These are phyloP conservation scores for Catocala sponsa DNA, from an alignment of 2,888 invertebrate species.

Conservation along the genomic window DNA sequence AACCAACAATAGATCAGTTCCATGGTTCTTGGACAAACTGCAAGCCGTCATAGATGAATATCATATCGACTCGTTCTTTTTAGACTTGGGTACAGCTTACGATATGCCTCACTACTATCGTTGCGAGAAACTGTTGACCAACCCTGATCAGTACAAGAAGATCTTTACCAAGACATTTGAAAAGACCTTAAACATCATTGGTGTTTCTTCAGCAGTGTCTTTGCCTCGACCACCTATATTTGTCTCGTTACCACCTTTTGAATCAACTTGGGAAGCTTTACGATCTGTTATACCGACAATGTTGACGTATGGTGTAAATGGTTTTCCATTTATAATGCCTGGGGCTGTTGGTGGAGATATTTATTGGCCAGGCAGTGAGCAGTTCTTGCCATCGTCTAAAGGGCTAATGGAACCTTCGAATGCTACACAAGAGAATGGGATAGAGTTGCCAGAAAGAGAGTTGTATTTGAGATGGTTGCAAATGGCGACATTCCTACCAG, in stretches of 20 bases:
- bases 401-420: constrained; percentile 72
- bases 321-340: constrained; percentile 97
- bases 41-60: constrained; percentile 91
- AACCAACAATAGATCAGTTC: constrained; percentile 93
- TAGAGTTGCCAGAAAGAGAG: constrained; percentile 92
- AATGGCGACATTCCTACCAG: constrained; percentile 96
- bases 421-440: constrained; percentile 76
- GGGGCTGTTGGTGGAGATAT: constrained; percentile 98
- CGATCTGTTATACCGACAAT: constrained; percentile 95
- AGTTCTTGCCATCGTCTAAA: constrained; percentile 85
- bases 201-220: constrained; percentile 94
- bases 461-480: constrained; percentile 97
- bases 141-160: constrained; percentile 95
- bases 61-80: constrained; percentile 94
- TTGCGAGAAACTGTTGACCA: constrained; percentile 91
- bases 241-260: constrained; percentile 94
- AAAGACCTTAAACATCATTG: constrained; percentile 90
- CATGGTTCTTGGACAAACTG: constrained; percentile 93
- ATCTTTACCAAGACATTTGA: constrained; percentile 90
- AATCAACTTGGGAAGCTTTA: constrained; percentile 96
- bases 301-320: constrained; percentile 95
- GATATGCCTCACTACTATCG: constrained; percentile 96
- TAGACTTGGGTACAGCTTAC: constrained; percentile 94
- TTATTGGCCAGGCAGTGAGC: constrained; percentile 88
- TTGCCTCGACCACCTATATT: constrained; percentile 95